Conservation (phyloP, 2,888 invertebrate genomes). For the Machimus rusticus region DNA sequence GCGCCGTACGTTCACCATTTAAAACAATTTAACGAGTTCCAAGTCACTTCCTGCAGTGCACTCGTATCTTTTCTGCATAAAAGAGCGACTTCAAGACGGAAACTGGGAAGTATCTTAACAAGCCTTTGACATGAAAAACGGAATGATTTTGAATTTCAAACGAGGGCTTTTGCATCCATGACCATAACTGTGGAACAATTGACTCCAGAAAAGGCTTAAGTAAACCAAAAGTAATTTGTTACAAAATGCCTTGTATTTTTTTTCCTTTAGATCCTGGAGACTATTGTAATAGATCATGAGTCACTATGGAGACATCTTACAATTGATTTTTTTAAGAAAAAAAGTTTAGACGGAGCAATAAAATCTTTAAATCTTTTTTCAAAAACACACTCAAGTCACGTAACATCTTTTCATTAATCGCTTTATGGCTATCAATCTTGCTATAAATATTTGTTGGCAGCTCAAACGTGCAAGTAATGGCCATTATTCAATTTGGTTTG, state of each 20-base stretch:
- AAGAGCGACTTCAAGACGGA: neutral
- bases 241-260: neutral
- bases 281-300: neutral
- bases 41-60: neutral
- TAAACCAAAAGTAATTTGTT: neutral
- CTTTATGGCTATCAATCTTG: neutral
- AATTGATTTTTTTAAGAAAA: neutral
- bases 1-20: neutral
- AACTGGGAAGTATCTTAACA: neutral
- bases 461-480: neutral
- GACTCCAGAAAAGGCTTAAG: neutral
- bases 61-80: neutral
- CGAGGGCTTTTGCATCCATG: neutral
- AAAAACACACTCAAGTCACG: neutral
- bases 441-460: neutral
- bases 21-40: neutral
- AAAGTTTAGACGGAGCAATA: neutral
- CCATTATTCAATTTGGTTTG: neutral
- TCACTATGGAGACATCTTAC: neutral
- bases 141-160: neutral
- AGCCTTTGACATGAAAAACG: neutral
- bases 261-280: neutral
- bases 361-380: neutral
- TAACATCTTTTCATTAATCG: neutral
- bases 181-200: neutral